Conservation (phyloP, 2,797 vertebrate species). For the Avahi laniger region DNA sequence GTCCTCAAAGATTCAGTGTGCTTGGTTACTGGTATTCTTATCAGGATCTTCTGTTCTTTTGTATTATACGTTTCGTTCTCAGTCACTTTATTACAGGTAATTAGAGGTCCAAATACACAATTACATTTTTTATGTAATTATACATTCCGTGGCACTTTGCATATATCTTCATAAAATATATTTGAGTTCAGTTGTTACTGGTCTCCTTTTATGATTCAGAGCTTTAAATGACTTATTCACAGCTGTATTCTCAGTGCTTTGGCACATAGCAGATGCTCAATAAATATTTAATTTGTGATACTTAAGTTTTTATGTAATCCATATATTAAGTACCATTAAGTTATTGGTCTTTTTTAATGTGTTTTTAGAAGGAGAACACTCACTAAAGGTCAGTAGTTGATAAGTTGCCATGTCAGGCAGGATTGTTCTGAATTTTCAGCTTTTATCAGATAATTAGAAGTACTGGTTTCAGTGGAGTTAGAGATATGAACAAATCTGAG, state of each 20-base stretch:
- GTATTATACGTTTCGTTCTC: conserved; percentile 93
- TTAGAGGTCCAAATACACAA: background rate
- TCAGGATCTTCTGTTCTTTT: conserved; percentile 91
- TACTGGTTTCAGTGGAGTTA: conserved; percentile 4
- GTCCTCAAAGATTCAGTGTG: conserved; percentile 91
- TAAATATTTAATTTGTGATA: conserved; percentile 36
- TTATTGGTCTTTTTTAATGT: background rate
- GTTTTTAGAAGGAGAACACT: conserved; percentile 23
- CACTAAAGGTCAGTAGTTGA: background rate
- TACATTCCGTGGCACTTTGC: conserved; percentile 13
- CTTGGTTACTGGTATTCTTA: conserved; percentile 93
- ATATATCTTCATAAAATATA: conserved; percentile 39
- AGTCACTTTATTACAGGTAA: conserved; percentile 94
- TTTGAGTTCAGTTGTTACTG: conserved; percentile 7
- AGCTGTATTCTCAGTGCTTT: conserved; percentile 17
- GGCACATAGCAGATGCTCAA: background rate
- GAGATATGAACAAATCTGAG: background rate
- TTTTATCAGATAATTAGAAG: conserved; percentile 47
- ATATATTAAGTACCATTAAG: background rate
- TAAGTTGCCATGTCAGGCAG: conserved; percentile 1
- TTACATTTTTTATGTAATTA: conserved; percentile 17
- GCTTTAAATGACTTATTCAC: conserved; percentile 17
- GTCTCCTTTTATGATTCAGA: conserved; percentile 14
- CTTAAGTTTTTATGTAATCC: conserved; percentile 17
- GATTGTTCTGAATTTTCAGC: conserved; percentile 39